A percentile compares a stretch with the other conserved stretches of the same genome.
Conservation (phyloP, 2,888 invertebrate genomes). For the Tethea ocularis region DNA sequence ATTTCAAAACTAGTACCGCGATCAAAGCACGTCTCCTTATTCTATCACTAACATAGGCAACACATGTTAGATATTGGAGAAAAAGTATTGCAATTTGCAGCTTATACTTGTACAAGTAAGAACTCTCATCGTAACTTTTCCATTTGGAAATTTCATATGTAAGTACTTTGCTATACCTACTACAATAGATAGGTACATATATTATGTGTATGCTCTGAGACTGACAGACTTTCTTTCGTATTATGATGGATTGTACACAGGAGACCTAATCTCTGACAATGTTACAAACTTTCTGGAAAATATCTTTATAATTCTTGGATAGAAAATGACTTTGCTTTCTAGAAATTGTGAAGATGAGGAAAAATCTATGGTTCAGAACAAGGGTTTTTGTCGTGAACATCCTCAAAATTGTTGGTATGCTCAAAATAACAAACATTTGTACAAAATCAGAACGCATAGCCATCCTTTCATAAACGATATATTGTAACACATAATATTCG, state of each 20-base stretch:
- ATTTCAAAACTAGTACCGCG: not conserved
- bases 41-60: conserved; percentile 1
- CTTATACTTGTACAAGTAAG: conserved; percentile 2
- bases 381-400: no score
- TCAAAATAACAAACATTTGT: not conserved
- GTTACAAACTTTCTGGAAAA: not conserved
- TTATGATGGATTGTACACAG: conserved; percentile 5
- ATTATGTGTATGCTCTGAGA: not conserved
- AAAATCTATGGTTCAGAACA: no score
- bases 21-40: not conserved
- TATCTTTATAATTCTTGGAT: not conserved
- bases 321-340: no score
- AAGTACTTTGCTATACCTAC: not conserved
- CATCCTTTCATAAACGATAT: conserved; percentile 2
- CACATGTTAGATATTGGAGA: conserved; percentile 3
- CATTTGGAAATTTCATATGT: conserved; percentile 5
- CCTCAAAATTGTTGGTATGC: not conserved
- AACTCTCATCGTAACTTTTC: conserved; percentile 8
- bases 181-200: not conserved
- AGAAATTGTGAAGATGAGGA: no score
- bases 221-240: conserved; percentile 4
- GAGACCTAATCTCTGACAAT: conserved; percentile 1
- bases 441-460: not conserved
- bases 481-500: not conserved
- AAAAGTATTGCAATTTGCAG: conserved; percentile 8